A percentile compares a stretch with the other conserved stretches of the same genome.
phyloP scores from a whole-genome alignment of 2,113 vertebrate genomes.

The Athene cunicularia region DNA sequence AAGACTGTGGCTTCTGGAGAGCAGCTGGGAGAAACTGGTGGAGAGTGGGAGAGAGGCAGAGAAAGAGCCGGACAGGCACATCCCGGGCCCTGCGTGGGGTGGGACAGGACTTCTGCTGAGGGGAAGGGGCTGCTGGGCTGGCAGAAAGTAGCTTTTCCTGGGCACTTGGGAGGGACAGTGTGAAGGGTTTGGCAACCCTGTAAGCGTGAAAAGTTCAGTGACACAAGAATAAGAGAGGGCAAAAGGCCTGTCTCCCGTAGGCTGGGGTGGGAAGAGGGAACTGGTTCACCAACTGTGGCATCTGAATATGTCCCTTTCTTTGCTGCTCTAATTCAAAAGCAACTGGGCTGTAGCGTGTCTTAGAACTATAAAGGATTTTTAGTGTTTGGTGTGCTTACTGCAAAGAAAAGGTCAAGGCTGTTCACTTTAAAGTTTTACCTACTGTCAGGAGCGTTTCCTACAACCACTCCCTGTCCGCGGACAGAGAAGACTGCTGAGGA shows the following conservation, averaged over 20 bases:
- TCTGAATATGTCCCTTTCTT: not conserved
- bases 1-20: not conserved
- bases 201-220: not conserved
- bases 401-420: not conserved
- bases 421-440: not conserved
- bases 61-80: not conserved
- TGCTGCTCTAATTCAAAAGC: not conserved
- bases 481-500: not conserved
- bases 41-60: not conserved
- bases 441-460: rapidly evolving
- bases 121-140: not conserved
- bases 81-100: rapidly evolving
- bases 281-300: not conserved
- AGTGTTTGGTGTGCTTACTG: not conserved
- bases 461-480: rapidly evolving
- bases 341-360: not conserved
- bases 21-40: not conserved
- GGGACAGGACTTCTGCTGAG: not conserved
- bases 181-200: not conserved
- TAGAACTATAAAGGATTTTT: not conserved
- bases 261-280: not conserved
- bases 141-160: not conserved
- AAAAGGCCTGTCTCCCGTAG: not conserved
- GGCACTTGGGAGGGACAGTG: not conserved
- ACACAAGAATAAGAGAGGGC: not conserved